Percentiles rank a stretch among this genome's conserved stretches.
Evolutionary conservation across 2,888 invertebrate genomes (phyloP).

Genomic region (Spicauda simplicius): DNA sequence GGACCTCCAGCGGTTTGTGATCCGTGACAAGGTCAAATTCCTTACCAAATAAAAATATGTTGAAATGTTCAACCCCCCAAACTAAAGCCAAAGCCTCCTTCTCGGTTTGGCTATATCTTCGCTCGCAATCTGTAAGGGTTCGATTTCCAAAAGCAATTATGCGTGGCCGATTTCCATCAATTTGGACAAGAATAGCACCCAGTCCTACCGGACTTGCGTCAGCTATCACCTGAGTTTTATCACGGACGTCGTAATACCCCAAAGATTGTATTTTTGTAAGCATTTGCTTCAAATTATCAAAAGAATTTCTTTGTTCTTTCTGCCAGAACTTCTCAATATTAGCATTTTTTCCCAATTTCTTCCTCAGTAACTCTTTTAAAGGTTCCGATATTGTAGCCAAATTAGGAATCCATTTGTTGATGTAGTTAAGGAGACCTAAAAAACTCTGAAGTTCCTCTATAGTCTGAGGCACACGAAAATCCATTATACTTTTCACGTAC

Average conservation of each 20-base stretch:
- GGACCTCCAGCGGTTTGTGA: conserved; percentile 1
- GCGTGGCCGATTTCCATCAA: conserved; percentile 22
- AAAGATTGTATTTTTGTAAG: conserved; percentile 4
- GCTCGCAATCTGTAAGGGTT: conserved; percentile 33
- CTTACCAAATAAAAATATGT: conserved; percentile 18
- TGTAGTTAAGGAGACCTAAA: conserved; percentile 45
- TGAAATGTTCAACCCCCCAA: conserved; percentile 37
- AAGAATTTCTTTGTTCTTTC: conserved; percentile 7
- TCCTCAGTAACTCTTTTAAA: conserved; percentile 12
- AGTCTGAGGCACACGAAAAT: not conserved
- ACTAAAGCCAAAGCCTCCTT: conserved; percentile 33
- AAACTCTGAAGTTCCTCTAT: conserved; percentile 48
- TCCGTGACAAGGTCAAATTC: conserved; percentile 10
- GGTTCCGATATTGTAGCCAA: conserved; percentile 42
- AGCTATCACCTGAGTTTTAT: conserved; percentile 28
- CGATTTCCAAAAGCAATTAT: conserved; percentile 36
- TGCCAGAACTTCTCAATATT: not conserved
- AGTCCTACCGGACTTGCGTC: conserved; percentile 9
- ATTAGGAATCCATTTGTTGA: conserved; percentile 45
- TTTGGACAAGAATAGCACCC: conserved; percentile 24
- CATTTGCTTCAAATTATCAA: conserved; percentile 5
- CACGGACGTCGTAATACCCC: conserved; percentile 19
- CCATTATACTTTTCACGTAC: conserved; percentile 38
- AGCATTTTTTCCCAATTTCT: not conserved
- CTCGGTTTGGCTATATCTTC: conserved; percentile 32